phyloP scores from a whole-genome alignment of 2,113 vertebrate species.

The Microtus pennsylvanicus region DNA sequence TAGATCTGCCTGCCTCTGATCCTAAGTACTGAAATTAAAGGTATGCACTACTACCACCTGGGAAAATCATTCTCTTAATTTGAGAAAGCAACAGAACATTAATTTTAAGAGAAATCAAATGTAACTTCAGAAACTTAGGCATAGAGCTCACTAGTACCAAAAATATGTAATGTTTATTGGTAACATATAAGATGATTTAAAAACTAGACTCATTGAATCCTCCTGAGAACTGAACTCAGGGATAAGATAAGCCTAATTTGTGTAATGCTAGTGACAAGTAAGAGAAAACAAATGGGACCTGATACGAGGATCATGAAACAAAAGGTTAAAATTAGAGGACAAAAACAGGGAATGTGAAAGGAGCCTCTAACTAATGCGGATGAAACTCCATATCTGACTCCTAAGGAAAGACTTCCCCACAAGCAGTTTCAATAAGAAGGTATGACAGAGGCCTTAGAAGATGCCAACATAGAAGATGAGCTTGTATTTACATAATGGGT shows the following conservation, averaged over 20 bases:
- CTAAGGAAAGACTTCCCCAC: not conserved
- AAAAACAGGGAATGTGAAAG: not conserved
- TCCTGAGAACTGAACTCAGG: not conserved
- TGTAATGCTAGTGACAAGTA: not conserved
- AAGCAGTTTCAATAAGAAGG: not conserved
- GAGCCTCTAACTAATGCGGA: not conserved
- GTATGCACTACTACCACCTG: not conserved
- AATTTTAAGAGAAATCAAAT: constrained; percentile 29
- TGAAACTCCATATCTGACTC: not conserved
- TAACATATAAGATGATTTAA: not conserved
- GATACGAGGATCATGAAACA: not conserved
- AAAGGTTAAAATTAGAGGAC: not conserved
- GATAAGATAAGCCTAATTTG: not conserved
- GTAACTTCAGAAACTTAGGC: not conserved
- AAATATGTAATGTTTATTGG: not conserved
- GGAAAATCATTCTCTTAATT: not conserved
- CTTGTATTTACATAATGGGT: not conserved
- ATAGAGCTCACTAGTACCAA: not conserved
- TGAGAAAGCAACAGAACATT: constrained; percentile 18
- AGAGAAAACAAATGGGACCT: not conserved
- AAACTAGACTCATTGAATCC: not conserved
- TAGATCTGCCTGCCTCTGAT: not conserved
- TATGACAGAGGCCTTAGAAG: not conserved
- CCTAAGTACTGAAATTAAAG: not conserved
- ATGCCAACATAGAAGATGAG: not conserved